Evolutionary conservation across 2,797 vertebrate species (phyloP).

Genomic region (Vespertilio murinus): DNA sequence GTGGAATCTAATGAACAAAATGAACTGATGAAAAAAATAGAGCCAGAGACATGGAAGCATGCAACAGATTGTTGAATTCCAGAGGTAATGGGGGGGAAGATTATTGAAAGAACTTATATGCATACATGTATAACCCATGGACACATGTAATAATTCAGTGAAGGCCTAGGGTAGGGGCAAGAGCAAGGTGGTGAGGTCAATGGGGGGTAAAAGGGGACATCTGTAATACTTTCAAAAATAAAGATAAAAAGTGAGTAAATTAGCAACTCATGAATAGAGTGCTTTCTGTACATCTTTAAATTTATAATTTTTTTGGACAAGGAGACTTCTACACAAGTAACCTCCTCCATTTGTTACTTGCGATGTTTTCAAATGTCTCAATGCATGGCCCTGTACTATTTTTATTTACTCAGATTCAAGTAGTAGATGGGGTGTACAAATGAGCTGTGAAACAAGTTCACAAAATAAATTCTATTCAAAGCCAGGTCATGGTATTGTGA

Average conservation of each 20-base stretch:
- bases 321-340: conserved; percentile 12
- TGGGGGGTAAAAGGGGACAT: no score
- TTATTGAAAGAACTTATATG: no score
- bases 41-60: no score
- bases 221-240: no score
- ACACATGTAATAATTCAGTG: no score
- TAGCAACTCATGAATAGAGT: conserved; percentile 22
- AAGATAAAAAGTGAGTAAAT: background rate
- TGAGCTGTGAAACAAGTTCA: background rate
- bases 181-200: no score
- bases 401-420: conserved; percentile 49
- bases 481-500: background rate
- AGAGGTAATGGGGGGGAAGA: no score
- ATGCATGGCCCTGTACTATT: background rate
- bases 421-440: conserved; percentile 20
- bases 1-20: no score
- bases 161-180: no score
- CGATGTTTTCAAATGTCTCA: conserved; percentile 36
- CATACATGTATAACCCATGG: no score
- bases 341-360: background rate
- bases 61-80: no score
- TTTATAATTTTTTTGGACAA: conserved; percentile 30
- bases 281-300: background rate
- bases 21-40: no score
- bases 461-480: conserved; percentile 38